Conservation (phyloP, 2,797 vertebrate genomes). For the Chelonia mydas region DNA sequence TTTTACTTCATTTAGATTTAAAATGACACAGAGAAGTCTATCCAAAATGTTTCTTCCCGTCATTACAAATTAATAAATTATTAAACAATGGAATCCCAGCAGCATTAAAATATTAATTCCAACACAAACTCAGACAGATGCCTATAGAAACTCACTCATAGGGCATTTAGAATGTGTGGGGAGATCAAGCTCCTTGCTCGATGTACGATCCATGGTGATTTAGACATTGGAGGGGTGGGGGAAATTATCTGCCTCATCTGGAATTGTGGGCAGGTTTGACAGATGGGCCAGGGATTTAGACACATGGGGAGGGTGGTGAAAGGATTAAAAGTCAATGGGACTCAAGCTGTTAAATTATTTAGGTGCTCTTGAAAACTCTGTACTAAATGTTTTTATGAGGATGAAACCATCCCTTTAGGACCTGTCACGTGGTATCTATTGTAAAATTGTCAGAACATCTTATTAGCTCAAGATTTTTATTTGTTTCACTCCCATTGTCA, state of each 20-base stretch:
- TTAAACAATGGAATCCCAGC: neutral
- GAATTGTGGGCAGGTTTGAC: neutral
- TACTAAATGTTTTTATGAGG: neutral
- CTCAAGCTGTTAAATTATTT: neutral
- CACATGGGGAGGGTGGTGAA: neutral
- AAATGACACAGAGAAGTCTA: neutral
- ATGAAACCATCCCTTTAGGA: neutral
- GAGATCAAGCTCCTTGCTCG: neutral
- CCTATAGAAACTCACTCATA: neutral
- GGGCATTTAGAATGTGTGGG: neutral
- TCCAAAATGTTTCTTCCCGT: neutral
- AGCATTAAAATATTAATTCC: neutral
- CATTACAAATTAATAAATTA: neutral
- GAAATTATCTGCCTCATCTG: neutral
- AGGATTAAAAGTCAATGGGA: neutral
- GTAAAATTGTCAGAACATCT: neutral
- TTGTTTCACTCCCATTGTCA: neutral
- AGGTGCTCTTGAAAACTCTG: neutral
- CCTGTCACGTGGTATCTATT: neutral
- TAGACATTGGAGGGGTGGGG: neutral
- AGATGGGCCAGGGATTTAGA: neutral
- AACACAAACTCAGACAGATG: neutral
- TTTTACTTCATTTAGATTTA: neutral
- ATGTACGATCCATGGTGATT: neutral
- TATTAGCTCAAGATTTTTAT: neutral